Conservation (phyloP, 2,888 invertebrate species). For the Mantis religiosa region DNA sequence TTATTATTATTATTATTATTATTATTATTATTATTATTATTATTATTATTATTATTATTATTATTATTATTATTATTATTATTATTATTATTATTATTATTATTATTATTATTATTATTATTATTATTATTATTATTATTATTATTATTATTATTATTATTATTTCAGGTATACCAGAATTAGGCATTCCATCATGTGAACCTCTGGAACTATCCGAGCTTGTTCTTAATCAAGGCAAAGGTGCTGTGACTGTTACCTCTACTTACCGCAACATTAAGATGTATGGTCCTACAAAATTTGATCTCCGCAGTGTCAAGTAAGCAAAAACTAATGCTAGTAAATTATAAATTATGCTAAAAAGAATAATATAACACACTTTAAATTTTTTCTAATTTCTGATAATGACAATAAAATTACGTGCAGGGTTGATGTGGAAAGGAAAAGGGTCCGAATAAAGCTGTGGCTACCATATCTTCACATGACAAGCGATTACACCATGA, state of each 20-base stretch:
- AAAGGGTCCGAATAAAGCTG: slow-evolving; percentile 57
- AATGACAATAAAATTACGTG: slow-evolving; percentile 5
- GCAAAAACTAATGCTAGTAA: slow-evolving; percentile 34
- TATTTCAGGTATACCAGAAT: slow-evolving; percentile 51
- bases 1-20: too few species aligned
- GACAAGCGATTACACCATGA: slow-evolving; percentile 60
- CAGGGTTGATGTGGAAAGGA: slow-evolving; percentile 55
- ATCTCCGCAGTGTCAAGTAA: slow-evolving; percentile 62
- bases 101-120: too few species aligned
- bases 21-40: too few species aligned
- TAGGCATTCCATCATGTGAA: slow-evolving; percentile 55
- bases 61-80: too few species aligned
- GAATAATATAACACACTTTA: not conserved
- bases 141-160: slow-evolving; percentile 51
- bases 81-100: too few species aligned
- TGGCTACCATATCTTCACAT: slow-evolving; percentile 61
- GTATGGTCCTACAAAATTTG: slow-evolving; percentile 59
- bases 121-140: too few species aligned
- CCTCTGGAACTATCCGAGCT: slow-evolving; percentile 53
- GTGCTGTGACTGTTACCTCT: slow-evolving; percentile 65
- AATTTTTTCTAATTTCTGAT: not conserved
- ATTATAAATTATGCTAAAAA: not conserved
- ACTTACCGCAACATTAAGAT: slow-evolving; percentile 61
- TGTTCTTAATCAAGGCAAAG: slow-evolving; percentile 54
- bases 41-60: too few species aligned